These are phyloP conservation scores for Myzus persicae DNA, from an alignment of 1,140 invertebrate genomes.

Conservation along the genomic window DNA sequence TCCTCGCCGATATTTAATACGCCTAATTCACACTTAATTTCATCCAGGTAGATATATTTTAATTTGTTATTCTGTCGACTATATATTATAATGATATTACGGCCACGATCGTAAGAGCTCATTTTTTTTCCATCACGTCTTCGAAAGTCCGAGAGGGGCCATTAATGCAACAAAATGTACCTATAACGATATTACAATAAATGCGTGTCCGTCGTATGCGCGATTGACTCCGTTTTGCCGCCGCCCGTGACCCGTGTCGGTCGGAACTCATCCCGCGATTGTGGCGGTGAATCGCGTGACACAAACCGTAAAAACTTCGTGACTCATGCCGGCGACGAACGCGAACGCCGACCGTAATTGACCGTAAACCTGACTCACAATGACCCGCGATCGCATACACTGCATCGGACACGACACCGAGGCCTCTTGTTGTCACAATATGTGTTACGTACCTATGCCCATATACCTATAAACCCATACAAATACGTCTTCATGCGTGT, in stretches of 20 bases:
- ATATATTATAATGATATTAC: too few relatives aligned
- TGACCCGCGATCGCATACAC: background rate
- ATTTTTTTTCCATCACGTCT: background rate
- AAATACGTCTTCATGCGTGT: background rate
- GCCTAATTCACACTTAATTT: too few relatives aligned
- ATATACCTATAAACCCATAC: background rate
- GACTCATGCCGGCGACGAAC: conserved; percentile 26
- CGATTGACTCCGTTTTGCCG: background rate
- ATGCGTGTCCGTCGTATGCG: background rate
- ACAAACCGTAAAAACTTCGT: conserved; percentile 49
- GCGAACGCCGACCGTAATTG: conserved; percentile 7
- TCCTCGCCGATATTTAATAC: background rate
- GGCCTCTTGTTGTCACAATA: background rate
- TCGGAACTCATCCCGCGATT: conserved; percentile 29
- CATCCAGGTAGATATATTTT: too few relatives aligned
- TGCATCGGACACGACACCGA: background rate
- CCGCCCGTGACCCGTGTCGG: conserved; percentile 9
- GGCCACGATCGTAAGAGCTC: background rate
- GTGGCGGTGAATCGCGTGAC: conserved; percentile 36
- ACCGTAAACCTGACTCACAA: conserved; percentile 36
- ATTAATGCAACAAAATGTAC: too few relatives aligned
- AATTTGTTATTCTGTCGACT: too few relatives aligned
- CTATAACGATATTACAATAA: background rate
- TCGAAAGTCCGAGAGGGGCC: background rate
- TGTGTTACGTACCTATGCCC: background rate